Percentiles rank a stretch among this genome's conserved stretches.
Evolutionary conservation across 2,113 vertebrate genomes (phyloP).

Genomic region (Scomber colias): DNA sequence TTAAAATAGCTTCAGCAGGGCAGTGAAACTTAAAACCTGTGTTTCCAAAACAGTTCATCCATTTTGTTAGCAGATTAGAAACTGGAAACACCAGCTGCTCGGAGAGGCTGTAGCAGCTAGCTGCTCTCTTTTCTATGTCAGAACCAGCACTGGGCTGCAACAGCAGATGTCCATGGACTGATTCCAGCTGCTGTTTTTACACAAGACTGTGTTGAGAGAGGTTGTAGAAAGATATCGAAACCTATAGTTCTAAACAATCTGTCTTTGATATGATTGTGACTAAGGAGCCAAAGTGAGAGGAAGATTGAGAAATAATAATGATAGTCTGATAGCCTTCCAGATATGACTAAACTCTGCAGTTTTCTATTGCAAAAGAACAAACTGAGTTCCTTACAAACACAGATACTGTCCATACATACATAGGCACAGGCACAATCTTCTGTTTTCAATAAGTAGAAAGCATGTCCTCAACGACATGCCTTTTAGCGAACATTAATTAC

Average conservation of each 20-base stretch:
- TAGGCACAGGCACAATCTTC: slow-evolving; percentile 50
- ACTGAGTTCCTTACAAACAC: background rate
- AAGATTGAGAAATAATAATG: slow-evolving; percentile 21
- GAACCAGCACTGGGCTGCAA: slow-evolving; percentile 38
- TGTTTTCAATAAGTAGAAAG: slow-evolving; percentile 81
- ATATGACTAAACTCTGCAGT: slow-evolving; percentile 20
- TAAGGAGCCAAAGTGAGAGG: slow-evolving; percentile 18
- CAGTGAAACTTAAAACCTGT: slow-evolving; percentile 62
- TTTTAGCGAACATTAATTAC: slow-evolving; percentile 78
- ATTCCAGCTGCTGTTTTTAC: slow-evolving; percentile 73
- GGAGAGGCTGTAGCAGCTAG: slow-evolving; percentile 10
- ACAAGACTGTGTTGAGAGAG: slow-evolving; percentile 46
- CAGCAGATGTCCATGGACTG: slow-evolving; percentile 74
- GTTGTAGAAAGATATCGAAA: slow-evolving; percentile 70
- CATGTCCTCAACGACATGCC: slow-evolving; percentile 51
- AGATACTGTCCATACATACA: background rate
- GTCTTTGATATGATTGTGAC: slow-evolving; percentile 36
- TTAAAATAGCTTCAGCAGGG: slow-evolving; percentile 56
- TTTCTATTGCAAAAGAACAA: slow-evolving; percentile 1
- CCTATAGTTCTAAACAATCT: slow-evolving; percentile 53
- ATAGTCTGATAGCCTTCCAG: slow-evolving; percentile 3
- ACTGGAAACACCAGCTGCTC: slow-evolving; percentile 65
- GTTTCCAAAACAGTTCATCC: slow-evolving; percentile 61
- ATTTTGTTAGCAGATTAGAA: slow-evolving; percentile 49
- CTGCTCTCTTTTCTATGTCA: slow-evolving; percentile 41